phyloP scores from a whole-genome alignment of 92 coral and sea anemone genomes.

The Metridium senile region DNA sequence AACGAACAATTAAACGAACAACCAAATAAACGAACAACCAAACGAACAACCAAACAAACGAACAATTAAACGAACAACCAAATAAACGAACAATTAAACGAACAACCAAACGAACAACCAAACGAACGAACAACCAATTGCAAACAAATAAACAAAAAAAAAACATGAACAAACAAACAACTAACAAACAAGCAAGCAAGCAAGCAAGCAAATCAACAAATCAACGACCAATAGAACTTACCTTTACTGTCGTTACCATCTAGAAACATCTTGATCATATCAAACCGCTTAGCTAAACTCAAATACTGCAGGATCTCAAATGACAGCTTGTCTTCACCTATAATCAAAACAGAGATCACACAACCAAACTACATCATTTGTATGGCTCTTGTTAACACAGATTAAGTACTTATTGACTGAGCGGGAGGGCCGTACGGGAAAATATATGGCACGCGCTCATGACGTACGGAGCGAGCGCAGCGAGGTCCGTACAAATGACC shows the following conservation, averaged over 20 bases:
- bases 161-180: neutral
- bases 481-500: no score
- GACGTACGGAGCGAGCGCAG: no score
- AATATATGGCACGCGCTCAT: no score
- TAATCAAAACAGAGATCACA: neutral
- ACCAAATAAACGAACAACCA: no score
- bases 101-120: no score
- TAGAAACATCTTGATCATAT: conserved; percentile 80
- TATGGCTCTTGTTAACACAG: neutral
- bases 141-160: no score
- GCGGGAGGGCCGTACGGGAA: no score
- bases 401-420: neutral
- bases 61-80: no score
- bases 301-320: conserved; percentile 64
- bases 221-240: conserved; percentile 2
- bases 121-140: no score
- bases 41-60: no score
- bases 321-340: conserved; percentile 76
- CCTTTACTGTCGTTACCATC: conserved; percentile 59
- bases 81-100: no score
- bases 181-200: neutral
- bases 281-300: conserved; percentile 79
- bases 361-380: neutral
- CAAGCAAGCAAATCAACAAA: neutral
- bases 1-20: no score